A percentile compares a stretch with the other conserved stretches of the same genome.
These are phyloP conservation scores for Acronicta alni DNA, from an alignment of 2,888 invertebrate genomes.

Conservation along the genomic window DNA sequence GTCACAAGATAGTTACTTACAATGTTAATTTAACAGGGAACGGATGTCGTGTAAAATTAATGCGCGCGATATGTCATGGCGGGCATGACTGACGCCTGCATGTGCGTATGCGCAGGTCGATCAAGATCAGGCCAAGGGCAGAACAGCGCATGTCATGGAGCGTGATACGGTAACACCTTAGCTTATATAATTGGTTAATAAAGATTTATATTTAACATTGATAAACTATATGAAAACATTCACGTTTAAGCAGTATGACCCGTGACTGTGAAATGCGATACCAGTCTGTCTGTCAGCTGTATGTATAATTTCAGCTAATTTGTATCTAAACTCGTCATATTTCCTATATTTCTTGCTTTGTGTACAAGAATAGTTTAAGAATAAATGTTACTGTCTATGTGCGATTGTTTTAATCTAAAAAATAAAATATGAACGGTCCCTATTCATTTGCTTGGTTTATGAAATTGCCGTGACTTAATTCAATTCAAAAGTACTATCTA, in stretches of 20 bases:
- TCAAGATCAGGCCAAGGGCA: constrained; percentile 76
- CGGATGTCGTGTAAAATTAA: constrained; percentile 26
- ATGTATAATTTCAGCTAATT: no score
- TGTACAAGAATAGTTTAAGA: no score
- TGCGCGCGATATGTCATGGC: constrained; percentile 51
- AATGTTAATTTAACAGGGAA: constrained; percentile 40
- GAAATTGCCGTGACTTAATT: constrained; percentile 1
- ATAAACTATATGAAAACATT: background rate
- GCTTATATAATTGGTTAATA: constrained; percentile 31
- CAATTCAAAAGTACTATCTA: background rate
- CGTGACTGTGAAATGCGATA: no score
- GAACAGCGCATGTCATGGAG: constrained; percentile 35
- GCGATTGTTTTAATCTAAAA: no score
- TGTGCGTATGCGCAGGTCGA: constrained; percentile 54
- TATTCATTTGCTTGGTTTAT: no score
- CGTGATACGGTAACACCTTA: constrained; percentile 45
- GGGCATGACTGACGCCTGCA: constrained; percentile 49
- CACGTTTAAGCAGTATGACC: no score
- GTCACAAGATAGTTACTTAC: constrained; percentile 20
- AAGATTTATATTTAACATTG: constrained; percentile 21
- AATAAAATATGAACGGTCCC: background rate
- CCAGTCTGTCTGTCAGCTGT: no score
- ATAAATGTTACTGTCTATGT: no score
- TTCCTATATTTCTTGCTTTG: no score
- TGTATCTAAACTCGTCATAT: no score